These are phyloP conservation scores for Drosophila prolongata DNA, from an alignment of 2,888 invertebrate species.

Conservation along the genomic window DNA sequence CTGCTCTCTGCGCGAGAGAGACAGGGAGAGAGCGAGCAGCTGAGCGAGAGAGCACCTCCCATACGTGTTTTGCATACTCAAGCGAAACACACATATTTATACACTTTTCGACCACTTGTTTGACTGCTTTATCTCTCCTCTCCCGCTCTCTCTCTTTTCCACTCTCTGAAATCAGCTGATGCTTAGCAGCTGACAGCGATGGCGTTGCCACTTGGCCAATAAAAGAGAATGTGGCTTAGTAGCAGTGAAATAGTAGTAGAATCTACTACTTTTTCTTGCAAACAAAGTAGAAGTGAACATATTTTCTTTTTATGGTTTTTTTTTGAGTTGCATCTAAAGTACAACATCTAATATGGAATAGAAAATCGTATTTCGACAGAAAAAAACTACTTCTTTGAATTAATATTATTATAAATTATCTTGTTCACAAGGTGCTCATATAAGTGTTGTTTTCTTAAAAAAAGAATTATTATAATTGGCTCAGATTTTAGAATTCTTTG, in stretches of 20 bases:
- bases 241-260: constrained; percentile 45
- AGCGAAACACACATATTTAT: constrained; percentile 41
- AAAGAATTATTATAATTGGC: too few species aligned
- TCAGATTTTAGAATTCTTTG: too few species aligned
- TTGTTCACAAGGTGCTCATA: too few species aligned
- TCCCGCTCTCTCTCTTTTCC: constrained; percentile 14
- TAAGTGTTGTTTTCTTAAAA: too few species aligned
- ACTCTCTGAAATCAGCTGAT: constrained; percentile 54
- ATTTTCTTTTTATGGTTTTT: too few species aligned
- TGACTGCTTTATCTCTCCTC: constrained; percentile 54
- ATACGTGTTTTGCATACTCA: constrained; percentile 64
- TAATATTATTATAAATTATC: too few species aligned
- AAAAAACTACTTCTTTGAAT: too few species aligned
- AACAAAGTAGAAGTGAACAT: background rate
- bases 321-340: too few species aligned
- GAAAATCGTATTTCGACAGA: too few species aligned
- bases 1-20: constrained; percentile 7
- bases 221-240: background rate
- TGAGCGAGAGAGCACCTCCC: constrained; percentile 32
- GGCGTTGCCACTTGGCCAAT: constrained; percentile 57
- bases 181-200: constrained; percentile 63
- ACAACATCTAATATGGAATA: too few species aligned
- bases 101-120: constrained; percentile 68
- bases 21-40: constrained; percentile 10
- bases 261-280: constrained; percentile 34